These are phyloP conservation scores for Cataglyphis altisquamis DNA, from an alignment of 2,888 invertebrate genomes.

Conservation along the genomic window DNA sequence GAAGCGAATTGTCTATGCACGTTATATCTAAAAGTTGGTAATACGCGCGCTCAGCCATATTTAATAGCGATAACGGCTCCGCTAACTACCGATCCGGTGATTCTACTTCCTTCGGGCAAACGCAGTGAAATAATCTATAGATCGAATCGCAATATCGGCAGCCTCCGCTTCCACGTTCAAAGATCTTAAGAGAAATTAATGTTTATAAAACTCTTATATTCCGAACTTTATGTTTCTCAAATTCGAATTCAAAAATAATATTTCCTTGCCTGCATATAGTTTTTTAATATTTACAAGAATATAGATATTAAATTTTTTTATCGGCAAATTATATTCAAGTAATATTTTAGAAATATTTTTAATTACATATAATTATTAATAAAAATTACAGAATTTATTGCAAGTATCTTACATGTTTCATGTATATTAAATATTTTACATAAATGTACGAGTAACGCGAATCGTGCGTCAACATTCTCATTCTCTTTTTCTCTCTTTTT, in stretches of 20 bases:
- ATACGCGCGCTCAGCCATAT: slow-evolving; percentile 40
- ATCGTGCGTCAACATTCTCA: slow-evolving; percentile 13
- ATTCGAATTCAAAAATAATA: neutral
- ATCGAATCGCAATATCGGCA: slow-evolving; percentile 29
- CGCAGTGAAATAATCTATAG: slow-evolving; percentile 42
- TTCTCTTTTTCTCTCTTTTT: slow-evolving; percentile 41
- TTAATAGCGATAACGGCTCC: slow-evolving; percentile 64
- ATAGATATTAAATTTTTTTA: neutral
- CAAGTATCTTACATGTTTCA: neutral
- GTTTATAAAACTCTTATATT: neutral
- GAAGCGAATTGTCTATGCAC: slow-evolving; percentile 8
- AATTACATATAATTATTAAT: neutral
- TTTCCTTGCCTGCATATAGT: neutral
- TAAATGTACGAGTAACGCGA: neutral
- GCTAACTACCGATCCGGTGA: slow-evolving; percentile 63
- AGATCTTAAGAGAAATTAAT: neutral
- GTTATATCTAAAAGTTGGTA: slow-evolving; percentile 17
- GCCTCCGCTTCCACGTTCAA: neutral
- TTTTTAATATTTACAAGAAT: neutral
- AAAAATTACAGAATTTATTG: neutral
- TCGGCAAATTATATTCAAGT: neutral
- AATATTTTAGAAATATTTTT: neutral
- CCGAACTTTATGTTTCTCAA: neutral
- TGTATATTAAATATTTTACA: slow-evolving; percentile 21
- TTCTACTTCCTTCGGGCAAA: slow-evolving; percentile 51